phyloP scores from a whole-genome alignment of 2,113 vertebrate species.

The Diadophis punctatus region DNA sequence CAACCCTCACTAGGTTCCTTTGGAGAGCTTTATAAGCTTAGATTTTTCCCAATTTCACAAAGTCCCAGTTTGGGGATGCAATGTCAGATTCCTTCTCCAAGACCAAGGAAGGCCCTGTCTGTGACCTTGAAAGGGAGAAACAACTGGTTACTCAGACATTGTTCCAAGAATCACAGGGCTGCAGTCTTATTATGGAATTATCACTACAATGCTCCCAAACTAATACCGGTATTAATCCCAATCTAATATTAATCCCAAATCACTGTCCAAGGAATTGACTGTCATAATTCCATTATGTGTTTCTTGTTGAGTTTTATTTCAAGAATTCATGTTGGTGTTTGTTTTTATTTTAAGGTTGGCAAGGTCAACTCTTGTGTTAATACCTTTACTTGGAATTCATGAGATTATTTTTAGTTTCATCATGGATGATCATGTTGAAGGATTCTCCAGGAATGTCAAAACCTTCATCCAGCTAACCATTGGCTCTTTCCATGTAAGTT shows the following conservation, averaged over 20 bases:
- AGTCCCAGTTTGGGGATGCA: background rate
- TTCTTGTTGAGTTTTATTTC: background rate
- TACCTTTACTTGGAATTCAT: slow-evolving; percentile 90
- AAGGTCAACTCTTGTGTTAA: slow-evolving; percentile 87
- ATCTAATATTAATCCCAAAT: background rate
- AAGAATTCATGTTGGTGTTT: background rate
- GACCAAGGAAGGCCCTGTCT: background rate
- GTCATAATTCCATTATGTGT: background rate
- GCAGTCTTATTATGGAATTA: background rate
- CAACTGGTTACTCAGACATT: background rate
- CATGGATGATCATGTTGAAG: slow-evolving; percentile 83
- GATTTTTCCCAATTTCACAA: background rate
- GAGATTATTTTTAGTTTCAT: slow-evolving; percentile 86
- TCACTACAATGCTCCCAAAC: background rate
- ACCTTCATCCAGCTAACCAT: slow-evolving; percentile 87
- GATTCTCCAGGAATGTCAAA: slow-evolving; percentile 71
- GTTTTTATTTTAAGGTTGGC: slow-evolving; percentile 74
- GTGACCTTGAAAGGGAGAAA: background rate
- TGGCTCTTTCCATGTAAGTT: slow-evolving; percentile 89
- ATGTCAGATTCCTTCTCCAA: background rate
- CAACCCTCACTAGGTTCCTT: background rate
- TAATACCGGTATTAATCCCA: background rate
- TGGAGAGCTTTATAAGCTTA: background rate
- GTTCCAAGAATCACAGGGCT: background rate
- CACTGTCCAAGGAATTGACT: background rate